These are phyloP conservation scores for Pangasius mekongensis DNA, from an alignment of 2,797 vertebrate species.

Conservation along the genomic window DNA sequence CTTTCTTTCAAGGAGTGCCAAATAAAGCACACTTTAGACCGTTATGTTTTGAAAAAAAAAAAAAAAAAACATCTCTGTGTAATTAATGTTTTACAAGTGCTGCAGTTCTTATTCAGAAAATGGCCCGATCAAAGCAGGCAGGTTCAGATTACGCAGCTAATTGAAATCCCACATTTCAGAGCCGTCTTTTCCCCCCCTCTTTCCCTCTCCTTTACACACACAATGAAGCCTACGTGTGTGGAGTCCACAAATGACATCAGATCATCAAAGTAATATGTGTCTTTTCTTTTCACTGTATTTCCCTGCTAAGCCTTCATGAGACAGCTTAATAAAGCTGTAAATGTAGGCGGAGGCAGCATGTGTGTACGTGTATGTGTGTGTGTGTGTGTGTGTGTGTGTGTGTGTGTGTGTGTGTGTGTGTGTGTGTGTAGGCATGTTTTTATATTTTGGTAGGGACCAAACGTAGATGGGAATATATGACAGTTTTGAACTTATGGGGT, in stretches of 20 bases:
- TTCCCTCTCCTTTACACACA: constrained; percentile 64
- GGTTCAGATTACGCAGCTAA: constrained; percentile 82
- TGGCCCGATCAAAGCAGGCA: constrained; percentile 77
- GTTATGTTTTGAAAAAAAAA: constrained; percentile 64
- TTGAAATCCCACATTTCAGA: constrained; percentile 81
- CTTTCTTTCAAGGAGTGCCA: constrained; percentile 67
- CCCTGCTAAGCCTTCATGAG: constrained; percentile 78
- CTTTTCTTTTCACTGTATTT: constrained; percentile 74
- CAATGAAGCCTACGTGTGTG: constrained; percentile 73
- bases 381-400: constrained; percentile 10
- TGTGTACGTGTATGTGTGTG: constrained; percentile 16
- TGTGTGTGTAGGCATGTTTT: neutral
- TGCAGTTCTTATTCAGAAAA: constrained; percentile 75
- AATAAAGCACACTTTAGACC: constrained; percentile 76
- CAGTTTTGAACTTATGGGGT: neutral
- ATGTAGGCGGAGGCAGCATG: constrained; percentile 60
- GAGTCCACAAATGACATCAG: constrained; percentile 78
- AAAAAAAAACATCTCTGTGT: constrained; percentile 68
- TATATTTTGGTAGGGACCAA: neutral
- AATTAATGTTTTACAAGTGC: constrained; percentile 84
- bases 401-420: constrained; percentile 14
- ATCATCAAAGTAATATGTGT: constrained; percentile 77
- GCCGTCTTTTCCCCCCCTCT: constrained; percentile 66
- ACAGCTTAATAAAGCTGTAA: constrained; percentile 81
- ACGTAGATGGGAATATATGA: neutral